A percentile compares a stretch with the other conserved stretches of the same genome.
These are phyloP conservation scores for Drosophila testacea DNA, from an alignment of 2,888 invertebrate species.

Conservation along the genomic window DNA sequence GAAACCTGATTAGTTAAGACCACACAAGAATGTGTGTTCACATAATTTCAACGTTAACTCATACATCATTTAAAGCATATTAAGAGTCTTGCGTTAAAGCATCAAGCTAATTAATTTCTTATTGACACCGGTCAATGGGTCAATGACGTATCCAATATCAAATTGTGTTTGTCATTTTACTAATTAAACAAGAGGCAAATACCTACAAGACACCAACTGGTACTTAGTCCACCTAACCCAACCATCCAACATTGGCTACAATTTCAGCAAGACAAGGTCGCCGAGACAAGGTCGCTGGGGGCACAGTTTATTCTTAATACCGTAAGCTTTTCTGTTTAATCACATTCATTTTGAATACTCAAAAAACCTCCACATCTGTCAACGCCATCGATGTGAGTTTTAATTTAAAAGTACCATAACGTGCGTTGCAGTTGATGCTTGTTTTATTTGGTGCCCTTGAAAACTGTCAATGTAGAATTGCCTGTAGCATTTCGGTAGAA, in stretches of 20 bases:
- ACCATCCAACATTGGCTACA: not conserved
- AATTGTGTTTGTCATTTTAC: conserved; percentile 58
- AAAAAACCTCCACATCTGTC: conserved; percentile 42
- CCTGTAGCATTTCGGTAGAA: not conserved
- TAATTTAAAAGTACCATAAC: conserved; percentile 36
- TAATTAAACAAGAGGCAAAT: conserved; percentile 50
- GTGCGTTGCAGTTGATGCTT: conserved; percentile 2
- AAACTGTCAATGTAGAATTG: conserved; percentile 36
- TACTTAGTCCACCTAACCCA: not conserved
- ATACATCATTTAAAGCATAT: not conserved
- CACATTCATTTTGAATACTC: conserved; percentile 45
- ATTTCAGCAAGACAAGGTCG: conserved; percentile 21
- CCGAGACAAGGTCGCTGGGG: conserved; percentile 25
- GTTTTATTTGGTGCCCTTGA: conserved; percentile 16
- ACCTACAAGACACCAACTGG: not conserved
- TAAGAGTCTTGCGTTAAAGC: not conserved
- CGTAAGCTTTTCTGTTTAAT: conserved; percentile 30
- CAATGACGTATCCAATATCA: conserved; percentile 33
- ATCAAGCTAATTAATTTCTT: not conserved
- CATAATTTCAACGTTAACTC: not conserved
- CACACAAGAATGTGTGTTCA: too few relatives aligned
- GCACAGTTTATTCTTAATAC: not conserved
- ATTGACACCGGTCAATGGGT: conserved; percentile 23
- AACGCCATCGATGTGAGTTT: conserved; percentile 45
- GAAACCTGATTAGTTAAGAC: too few relatives aligned